A percentile compares a stretch with the other conserved stretches of the same genome.
These are phyloP conservation scores for Melanerpes formicivorus DNA, from an alignment of 2,113 vertebrate genomes.

Conservation along the genomic window DNA sequence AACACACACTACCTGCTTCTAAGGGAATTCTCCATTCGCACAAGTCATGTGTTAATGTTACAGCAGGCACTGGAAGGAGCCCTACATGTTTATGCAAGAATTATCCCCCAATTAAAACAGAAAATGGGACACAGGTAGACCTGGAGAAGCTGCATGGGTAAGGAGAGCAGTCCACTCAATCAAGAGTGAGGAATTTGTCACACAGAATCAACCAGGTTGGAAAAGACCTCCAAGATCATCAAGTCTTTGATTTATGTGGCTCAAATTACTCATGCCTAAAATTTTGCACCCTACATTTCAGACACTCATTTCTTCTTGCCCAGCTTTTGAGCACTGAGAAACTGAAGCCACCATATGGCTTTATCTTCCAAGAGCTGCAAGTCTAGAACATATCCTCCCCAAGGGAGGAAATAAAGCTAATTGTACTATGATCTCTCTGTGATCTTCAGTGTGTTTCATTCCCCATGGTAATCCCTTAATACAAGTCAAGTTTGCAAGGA, in stretches of 20 bases:
- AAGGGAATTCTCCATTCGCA: not conserved
- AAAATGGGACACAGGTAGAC: not conserved
- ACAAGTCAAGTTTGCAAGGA: slow-evolving; percentile 11
- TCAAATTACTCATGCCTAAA: not conserved
- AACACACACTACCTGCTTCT: not conserved
- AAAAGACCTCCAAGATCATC: too few relatives aligned
- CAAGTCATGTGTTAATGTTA: not conserved
- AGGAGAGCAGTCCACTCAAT: not conserved
- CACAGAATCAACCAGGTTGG: too few relatives aligned
- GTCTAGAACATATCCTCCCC: not conserved
- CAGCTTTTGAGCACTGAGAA: not conserved
- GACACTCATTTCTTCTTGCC: not conserved
- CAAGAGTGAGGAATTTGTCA: not conserved
- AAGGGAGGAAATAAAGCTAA: not conserved
- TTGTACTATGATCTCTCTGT: not conserved
- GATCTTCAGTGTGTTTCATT: not conserved
- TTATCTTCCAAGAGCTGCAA: not conserved
- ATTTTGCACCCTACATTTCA: not conserved
- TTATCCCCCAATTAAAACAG: not conserved
- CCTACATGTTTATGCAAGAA: not conserved
- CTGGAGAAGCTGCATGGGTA: not conserved
- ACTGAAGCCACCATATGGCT: not conserved
- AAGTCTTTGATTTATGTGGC: not conserved
- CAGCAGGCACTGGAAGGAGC: not conserved
- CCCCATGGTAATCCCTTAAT: not conserved